A percentile compares a stretch with the other conserved stretches of the same genome.
Conservation (phyloP, 2,113 vertebrate genomes). For the Chionodraco myersi region DNA sequence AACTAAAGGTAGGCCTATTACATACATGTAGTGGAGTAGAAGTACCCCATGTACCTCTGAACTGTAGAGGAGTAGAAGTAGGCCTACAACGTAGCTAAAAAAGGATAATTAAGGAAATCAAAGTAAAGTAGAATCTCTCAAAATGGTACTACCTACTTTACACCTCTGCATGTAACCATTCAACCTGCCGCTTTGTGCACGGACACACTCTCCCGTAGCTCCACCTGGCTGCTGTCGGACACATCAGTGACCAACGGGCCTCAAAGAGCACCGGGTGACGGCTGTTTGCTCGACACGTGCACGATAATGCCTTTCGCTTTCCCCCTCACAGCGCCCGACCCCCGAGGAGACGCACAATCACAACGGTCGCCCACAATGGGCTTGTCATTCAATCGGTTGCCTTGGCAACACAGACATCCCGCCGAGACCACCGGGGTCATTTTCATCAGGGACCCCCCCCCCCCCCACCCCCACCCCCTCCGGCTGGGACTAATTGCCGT, state of each 20-base stretch:
- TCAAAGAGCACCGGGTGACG: conserved; percentile 69
- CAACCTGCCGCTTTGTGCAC: conserved; percentile 46
- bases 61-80: too few species aligned
- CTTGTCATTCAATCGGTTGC: conserved; percentile 71
- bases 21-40: too few species aligned
- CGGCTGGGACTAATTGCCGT: conserved; percentile 72
- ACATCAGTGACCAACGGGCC: conserved; percentile 65
- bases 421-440: conserved; percentile 48
- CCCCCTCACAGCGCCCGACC: conserved; percentile 50
- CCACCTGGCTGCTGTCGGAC: conserved; percentile 61
- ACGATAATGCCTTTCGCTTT: conserved; percentile 73
- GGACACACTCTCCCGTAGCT: conserved; percentile 29
- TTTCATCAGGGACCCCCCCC: conserved; percentile 58
- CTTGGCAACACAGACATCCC: conserved; percentile 54
- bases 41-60: too few species aligned
- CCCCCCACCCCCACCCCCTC: not conserved
- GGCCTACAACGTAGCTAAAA: too few species aligned
- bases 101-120: too few species aligned
- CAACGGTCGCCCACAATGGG: conserved; percentile 74
- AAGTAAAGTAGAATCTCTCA: too few species aligned
- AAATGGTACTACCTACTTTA: too few species aligned
- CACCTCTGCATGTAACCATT: conserved; percentile 29
- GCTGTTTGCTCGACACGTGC: conserved; percentile 73
- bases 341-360: conserved; percentile 41
- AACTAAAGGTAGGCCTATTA: too few species aligned